A percentile compares a stretch with the other conserved stretches of the same genome.
phyloP scores from a whole-genome alignment of 35 echinoderm and acorn worm species.

The Holothuria glaberrima region DNA sequence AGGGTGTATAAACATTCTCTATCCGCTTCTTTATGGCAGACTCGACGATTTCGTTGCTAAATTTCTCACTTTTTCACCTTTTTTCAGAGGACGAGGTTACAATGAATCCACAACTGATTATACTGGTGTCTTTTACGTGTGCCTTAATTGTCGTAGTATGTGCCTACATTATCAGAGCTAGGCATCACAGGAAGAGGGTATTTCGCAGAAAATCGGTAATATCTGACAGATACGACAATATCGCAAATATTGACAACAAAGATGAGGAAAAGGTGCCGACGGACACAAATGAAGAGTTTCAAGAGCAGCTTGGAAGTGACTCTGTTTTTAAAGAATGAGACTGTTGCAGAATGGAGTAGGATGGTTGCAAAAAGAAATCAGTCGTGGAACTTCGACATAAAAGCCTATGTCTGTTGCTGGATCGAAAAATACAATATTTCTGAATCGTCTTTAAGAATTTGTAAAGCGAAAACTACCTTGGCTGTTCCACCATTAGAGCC shows the following conservation, averaged over 20 bases:
- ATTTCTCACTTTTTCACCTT: background rate
- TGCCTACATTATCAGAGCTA: background rate
- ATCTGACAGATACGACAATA: conserved; percentile 21
- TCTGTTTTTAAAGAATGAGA: background rate
- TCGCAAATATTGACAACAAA: background rate
- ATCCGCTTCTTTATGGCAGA: too few species aligned
- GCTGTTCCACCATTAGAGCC: too few species aligned
- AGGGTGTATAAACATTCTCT: too few species aligned
- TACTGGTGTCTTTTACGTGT: background rate
- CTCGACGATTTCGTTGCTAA: too few species aligned
- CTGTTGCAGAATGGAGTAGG: too few species aligned
- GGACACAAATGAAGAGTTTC: background rate
- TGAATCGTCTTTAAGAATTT: too few species aligned
- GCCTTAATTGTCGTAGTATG: background rate
- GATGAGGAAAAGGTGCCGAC: background rate
- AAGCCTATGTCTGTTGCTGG: too few species aligned
- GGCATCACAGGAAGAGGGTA: conserved; percentile 7
- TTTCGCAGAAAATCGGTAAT: background rate
- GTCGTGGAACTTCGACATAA: too few species aligned
- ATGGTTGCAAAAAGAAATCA: too few species aligned
- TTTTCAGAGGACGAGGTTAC: background rate
- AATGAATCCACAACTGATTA: conserved; percentile 2
- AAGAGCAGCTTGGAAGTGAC: background rate
- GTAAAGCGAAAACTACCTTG: too few species aligned
- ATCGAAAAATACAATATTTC: too few species aligned